Conservation (phyloP, 2,888 invertebrate species). For the Synanthedon andrenaeformis region DNA sequence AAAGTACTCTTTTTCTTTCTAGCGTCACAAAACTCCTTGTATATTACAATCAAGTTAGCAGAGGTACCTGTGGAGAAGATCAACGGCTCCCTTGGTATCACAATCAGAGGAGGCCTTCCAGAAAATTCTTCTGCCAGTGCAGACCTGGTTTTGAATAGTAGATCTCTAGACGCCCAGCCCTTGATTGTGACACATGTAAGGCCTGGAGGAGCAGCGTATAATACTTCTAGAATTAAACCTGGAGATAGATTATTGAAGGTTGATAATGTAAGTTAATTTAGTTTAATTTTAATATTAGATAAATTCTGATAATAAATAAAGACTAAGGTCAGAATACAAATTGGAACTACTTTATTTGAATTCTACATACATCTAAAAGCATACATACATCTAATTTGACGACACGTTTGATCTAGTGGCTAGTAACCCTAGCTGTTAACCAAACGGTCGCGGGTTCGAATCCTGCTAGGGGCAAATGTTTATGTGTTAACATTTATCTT, state of each 20-base stretch:
- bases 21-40: conserved; percentile 78
- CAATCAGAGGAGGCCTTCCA: conserved; percentile 82
- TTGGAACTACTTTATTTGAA: background rate
- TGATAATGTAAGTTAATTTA: conserved; percentile 73
- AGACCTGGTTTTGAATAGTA: conserved; percentile 72
- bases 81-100: conserved; percentile 88
- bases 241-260: conserved; percentile 91
- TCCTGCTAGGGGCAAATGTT: no score
- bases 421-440: no score
- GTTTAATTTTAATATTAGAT: background rate
- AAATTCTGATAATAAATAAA: background rate
- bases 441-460: no score
- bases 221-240: conserved; percentile 88
- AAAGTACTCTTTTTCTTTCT: background rate
- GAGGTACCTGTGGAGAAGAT: conserved; percentile 86
- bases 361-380: no score
- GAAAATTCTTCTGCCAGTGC: conserved; percentile 69
- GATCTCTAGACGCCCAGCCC: conserved; percentile 74
- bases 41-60: conserved; percentile 81
- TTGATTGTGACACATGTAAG: conserved; percentile 90
- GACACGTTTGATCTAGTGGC: no score
- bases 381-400: no score
- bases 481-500: no score
- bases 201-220: conserved; percentile 90
- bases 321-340: background rate